These are phyloP conservation scores for Argynnis bischoffii DNA, from an alignment of 2,888 invertebrate species.

Conservation along the genomic window DNA sequence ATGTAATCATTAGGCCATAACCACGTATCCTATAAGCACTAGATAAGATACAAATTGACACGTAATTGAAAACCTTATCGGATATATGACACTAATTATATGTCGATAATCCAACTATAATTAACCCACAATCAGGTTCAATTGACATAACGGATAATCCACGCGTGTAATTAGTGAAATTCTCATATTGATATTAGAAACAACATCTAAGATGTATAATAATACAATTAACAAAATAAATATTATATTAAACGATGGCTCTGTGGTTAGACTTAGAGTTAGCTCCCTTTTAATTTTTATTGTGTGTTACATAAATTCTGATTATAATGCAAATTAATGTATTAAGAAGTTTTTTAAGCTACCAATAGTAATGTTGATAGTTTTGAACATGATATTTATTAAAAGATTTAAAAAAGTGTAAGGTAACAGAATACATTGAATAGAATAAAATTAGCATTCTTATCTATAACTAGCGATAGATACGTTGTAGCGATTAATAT, in stretches of 20 bases:
- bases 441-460: no score
- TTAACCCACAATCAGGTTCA: conserved; percentile 55
- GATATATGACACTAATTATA: conserved; percentile 59
- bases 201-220: conserved; percentile 8
- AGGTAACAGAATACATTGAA: no score
- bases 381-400: no score
- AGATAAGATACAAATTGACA: conserved; percentile 37
- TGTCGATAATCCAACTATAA: conserved; percentile 65
- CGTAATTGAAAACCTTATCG: conserved; percentile 41
- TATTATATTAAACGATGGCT: conserved; percentile 5
- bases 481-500: no score
- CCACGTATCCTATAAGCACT: neutral
- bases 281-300: no score
- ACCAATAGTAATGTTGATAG: no score
- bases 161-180: conserved; percentile 50
- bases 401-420: no score
- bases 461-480: no score
- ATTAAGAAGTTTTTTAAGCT: no score
- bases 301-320: no score
- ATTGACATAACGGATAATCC: conserved; percentile 56
- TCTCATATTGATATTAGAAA: conserved; percentile 26
- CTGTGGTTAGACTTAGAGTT: neutral
- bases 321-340: no score
- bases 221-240: conserved; percentile 17
- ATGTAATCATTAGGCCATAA: conserved; percentile 1